Percentiles rank a stretch among this genome's conserved stretches.
These are phyloP conservation scores for Plemyria rubiginata DNA, from an alignment of 2,888 invertebrate species.

Conservation along the genomic window DNA sequence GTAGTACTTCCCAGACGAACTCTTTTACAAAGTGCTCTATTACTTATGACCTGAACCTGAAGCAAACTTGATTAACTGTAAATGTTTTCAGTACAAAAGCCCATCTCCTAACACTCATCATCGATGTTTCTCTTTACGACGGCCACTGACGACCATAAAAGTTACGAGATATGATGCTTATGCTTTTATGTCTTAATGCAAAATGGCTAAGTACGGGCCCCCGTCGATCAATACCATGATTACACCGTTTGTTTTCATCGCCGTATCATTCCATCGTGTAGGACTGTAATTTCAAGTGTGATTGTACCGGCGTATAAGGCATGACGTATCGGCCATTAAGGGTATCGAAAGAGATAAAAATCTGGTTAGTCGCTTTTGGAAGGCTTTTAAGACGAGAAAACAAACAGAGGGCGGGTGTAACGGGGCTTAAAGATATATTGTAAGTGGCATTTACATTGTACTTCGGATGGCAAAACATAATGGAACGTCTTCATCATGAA, in stretches of 20 bases:
- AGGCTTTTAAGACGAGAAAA: constrained; percentile 57
- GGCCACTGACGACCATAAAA: constrained; percentile 53
- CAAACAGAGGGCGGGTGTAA: constrained; percentile 57
- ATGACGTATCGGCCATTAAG: constrained; percentile 53
- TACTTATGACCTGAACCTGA: too few relatives aligned
- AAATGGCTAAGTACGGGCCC: constrained; percentile 52
- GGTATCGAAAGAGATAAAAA: constrained; percentile 66
- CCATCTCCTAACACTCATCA: background rate
- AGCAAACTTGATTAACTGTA: too few relatives aligned
- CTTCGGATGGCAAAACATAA: constrained; percentile 2
- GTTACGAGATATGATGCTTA: constrained; percentile 46
- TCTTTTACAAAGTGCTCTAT: too few relatives aligned
- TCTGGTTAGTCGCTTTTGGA: constrained; percentile 53
- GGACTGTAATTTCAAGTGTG: constrained; percentile 39
- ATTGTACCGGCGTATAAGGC: constrained; percentile 60
- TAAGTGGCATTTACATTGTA: constrained; percentile 23
- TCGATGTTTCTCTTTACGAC: constrained; percentile 37
- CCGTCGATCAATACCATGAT: constrained; percentile 39
- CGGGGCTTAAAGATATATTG: constrained; percentile 35
- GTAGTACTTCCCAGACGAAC: too few relatives aligned
- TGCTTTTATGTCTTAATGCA: constrained; percentile 69
- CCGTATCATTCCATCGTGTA: constrained; percentile 26
- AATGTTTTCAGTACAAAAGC: too few relatives aligned
- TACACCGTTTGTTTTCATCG: constrained; percentile 26
- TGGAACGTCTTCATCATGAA: constrained; percentile 15